These are phyloP conservation scores for Drosophila subsilvestris DNA, from an alignment of 2,888 invertebrate species.

Conservation along the genomic window DNA sequence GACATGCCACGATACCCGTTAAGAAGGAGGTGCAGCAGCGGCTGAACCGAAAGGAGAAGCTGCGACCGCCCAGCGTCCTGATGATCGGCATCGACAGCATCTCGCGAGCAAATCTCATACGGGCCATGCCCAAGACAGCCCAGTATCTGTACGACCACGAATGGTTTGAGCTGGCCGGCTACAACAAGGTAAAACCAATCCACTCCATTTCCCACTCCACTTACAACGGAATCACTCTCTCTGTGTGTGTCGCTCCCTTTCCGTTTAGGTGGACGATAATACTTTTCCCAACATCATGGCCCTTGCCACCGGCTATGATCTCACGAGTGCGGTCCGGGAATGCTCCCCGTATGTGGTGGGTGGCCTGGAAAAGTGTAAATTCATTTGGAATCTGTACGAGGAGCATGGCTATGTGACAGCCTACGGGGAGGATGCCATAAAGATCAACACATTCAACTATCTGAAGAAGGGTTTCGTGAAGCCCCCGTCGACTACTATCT, in stretches of 20 bases:
- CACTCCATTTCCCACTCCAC: too few relatives aligned
- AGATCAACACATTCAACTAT: slow-evolving; percentile 89
- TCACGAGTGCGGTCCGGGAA: slow-evolving; percentile 84
- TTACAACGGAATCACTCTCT: too few relatives aligned
- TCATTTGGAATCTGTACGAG: slow-evolving; percentile 91
- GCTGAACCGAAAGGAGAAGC: slow-evolving; percentile 55
- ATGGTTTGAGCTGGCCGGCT: slow-evolving; percentile 90
- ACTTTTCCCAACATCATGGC: slow-evolving; percentile 96
- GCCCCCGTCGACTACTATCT: slow-evolving; percentile 93
- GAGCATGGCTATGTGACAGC: slow-evolving; percentile 90
- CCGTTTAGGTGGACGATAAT: slow-evolving; percentile 91
- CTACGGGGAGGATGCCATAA: slow-evolving; percentile 91
- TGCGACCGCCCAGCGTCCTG: slow-evolving; percentile 87
- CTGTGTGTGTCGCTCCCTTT: too few relatives aligned
- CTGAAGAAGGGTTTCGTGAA: slow-evolving; percentile 89
- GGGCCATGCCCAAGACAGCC: slow-evolving; percentile 90
- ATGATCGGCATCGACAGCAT: slow-evolving; percentile 94
- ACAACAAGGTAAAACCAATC: slow-evolving; percentile 86
- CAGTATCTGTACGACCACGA: slow-evolving; percentile 88
- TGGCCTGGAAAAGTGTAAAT: slow-evolving; percentile 88
- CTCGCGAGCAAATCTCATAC: slow-evolving; percentile 90
- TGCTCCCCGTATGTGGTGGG: slow-evolving; percentile 85
- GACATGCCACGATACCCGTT: slow-evolving; percentile 86
- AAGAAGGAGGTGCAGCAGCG: slow-evolving; percentile 85
- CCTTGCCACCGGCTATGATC: slow-evolving; percentile 88